phyloP scores from a whole-genome alignment of 2,113 vertebrate species.

The Nesoenas mayeri region DNA sequence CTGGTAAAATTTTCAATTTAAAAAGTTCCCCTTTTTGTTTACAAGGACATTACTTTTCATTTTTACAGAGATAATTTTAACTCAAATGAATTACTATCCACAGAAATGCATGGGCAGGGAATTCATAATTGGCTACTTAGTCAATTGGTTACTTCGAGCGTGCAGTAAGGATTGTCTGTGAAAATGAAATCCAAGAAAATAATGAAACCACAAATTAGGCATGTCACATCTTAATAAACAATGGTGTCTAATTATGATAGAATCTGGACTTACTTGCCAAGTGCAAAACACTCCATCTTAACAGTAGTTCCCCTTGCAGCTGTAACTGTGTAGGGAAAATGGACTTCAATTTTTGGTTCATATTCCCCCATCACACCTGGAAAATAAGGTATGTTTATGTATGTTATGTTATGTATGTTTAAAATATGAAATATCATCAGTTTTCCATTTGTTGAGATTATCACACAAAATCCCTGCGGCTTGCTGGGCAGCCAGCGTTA shows the following conservation, averaged over 20 bases:
- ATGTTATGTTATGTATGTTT: no score
- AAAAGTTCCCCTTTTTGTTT: not conserved
- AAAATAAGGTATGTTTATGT: conserved; percentile 74
- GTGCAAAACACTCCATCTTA: conserved; percentile 94
- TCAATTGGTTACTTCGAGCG: conserved; percentile 3
- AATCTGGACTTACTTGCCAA: conserved; percentile 93
- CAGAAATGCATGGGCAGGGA: conserved; percentile 21
- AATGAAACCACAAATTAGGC: conserved; percentile 38
- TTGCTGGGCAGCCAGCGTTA: not conserved
- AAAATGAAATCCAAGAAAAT: conserved; percentile 54
- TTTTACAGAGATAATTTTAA: not conserved
- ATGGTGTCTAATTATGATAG: conserved; percentile 61
- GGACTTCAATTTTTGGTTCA: conserved; percentile 98
- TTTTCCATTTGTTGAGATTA: conserved; percentile 1
- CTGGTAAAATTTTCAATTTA: not conserved
- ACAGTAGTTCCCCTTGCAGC: conserved; percentile 91
- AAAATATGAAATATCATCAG: conserved; percentile 32
- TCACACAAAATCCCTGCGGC: not conserved
- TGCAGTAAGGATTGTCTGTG: not conserved
- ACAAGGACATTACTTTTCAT: not conserved
- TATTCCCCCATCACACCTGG: conserved; percentile 97
- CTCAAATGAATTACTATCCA: not conserved
- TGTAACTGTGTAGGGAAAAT: conserved; percentile 89
- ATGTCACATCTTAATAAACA: conserved; percentile 61
- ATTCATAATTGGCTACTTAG: conserved; percentile 13